Evolutionary conservation across 2,888 invertebrate species (phyloP).

Genomic region (Megamerina dolium): DNA sequence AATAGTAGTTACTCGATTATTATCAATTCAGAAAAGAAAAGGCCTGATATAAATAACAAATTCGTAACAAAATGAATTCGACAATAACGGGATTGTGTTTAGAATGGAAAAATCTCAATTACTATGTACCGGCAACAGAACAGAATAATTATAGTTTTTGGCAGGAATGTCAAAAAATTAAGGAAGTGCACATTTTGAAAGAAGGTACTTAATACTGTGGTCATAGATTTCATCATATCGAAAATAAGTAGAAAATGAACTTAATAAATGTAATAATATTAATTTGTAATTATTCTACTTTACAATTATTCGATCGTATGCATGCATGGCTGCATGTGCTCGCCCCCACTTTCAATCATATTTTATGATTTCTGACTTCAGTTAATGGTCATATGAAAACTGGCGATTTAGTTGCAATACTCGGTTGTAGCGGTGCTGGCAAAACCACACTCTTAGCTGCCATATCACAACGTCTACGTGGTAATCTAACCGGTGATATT

Average conservation of each 20-base stretch:
- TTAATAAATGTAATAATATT: too few relatives aligned
- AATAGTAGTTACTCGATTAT: too few relatives aligned
- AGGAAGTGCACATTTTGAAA: conserved; percentile 37
- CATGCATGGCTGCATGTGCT: too few relatives aligned
- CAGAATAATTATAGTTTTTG: conserved; percentile 44
- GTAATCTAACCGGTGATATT: conserved; percentile 62
- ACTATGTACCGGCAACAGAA: conserved; percentile 41
- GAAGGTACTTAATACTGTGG: conserved; percentile 40
- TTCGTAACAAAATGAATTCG: conserved; percentile 11
- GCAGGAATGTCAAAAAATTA: conserved; percentile 37
- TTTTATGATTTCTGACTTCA: too few relatives aligned
- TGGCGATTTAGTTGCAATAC: conserved; percentile 66
- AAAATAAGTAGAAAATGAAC: too few relatives aligned
- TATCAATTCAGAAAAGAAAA: too few relatives aligned
- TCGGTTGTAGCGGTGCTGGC: conserved; percentile 71
- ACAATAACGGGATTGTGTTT: conserved; percentile 32
- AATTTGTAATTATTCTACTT: too few relatives aligned
- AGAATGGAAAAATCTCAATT: conserved; percentile 45
- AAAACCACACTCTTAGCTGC: conserved; percentile 71
- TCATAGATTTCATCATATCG: too few relatives aligned
- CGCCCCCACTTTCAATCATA: too few relatives aligned
- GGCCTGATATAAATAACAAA: too few relatives aligned
- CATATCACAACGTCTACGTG: conserved; percentile 66
- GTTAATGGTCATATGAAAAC: conserved; percentile 64
- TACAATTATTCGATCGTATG: too few relatives aligned